Percentiles rank a stretch among this genome's conserved stretches.
Evolutionary conservation across 2,888 invertebrate genomes (phyloP).

Genomic region (Eristalinus aeneus): DNA sequence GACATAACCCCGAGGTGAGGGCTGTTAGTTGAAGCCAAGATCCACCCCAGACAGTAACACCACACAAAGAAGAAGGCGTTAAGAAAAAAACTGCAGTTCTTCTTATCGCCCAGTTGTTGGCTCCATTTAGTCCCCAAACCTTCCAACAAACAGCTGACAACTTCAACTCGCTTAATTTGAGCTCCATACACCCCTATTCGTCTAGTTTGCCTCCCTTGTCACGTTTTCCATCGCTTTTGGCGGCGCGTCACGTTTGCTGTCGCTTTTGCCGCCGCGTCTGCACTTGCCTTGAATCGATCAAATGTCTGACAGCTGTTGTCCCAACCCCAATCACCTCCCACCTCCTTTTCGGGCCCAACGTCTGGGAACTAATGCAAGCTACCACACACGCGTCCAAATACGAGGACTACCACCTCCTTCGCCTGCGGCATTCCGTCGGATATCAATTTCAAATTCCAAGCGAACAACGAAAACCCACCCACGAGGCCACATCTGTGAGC

Average conservation of each 20-base stretch:
- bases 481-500: constrained; percentile 11
- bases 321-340: background rate
- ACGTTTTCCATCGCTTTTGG: too few species aligned
- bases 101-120: too few species aligned
- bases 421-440: background rate
- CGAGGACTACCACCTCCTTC: constrained; percentile 8
- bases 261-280: background rate
- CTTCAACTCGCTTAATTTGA: too few species aligned
- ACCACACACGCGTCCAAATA: constrained; percentile 38
- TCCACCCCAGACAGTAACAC: too few species aligned
- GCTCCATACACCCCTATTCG: too few species aligned
- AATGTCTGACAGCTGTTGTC: background rate
- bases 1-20: too few species aligned
- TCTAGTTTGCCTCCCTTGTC: too few species aligned
- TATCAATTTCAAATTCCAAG: constrained; percentile 38
- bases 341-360: background rate
- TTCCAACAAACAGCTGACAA: too few species aligned
- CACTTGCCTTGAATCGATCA: background rate
- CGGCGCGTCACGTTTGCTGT: background rate
- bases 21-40: too few species aligned
- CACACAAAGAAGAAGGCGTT: too few species aligned
- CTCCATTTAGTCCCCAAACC: too few species aligned
- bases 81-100: too few species aligned
- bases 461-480: constrained; percentile 39
- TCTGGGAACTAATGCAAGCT: background rate